Evolutionary conservation across 2,888 invertebrate genomes (phyloP).

Genomic region (Allolobophora icterica): DNA sequence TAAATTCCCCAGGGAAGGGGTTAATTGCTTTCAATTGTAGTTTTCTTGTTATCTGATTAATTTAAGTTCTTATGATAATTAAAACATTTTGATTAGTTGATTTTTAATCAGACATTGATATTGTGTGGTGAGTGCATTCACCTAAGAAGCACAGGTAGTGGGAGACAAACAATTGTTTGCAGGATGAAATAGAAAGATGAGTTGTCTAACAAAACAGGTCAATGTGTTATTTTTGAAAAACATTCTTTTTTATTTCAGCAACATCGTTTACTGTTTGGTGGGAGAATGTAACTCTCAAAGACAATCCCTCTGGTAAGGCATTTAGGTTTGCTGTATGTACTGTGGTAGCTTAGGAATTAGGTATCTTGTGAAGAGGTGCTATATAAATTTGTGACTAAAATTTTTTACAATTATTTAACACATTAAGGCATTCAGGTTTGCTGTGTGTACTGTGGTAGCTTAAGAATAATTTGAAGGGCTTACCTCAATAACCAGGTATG

Average conservation of each 20-base stretch:
- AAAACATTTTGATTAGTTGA: too few species aligned
- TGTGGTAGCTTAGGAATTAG: too few species aligned
- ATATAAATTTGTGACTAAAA: too few species aligned
- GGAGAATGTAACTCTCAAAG: constrained; percentile 23
- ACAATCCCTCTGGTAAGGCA: background rate
- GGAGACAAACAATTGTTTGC: background rate
- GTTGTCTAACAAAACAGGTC: background rate
- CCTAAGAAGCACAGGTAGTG: background rate
- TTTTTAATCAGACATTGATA: background rate
- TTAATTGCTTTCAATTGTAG: too few species aligned
- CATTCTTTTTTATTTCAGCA: background rate
- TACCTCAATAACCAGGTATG: too few species aligned
- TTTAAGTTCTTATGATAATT: too few species aligned
- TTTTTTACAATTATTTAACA: too few species aligned
- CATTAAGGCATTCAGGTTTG: background rate
- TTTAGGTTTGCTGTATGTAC: too few species aligned
- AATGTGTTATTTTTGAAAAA: background rate
- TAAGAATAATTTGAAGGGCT: too few species aligned
- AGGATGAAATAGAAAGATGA: background rate
- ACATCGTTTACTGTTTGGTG: constrained; percentile 26
- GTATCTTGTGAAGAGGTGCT: too few species aligned
- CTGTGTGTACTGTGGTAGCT: too few species aligned
- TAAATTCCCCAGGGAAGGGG: too few species aligned
- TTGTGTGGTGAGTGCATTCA: background rate
- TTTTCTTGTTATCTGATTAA: background rate